Percentiles rank a stretch among this genome's conserved stretches.
Conservation (phyloP, 1,140 invertebrate species). For the Brachionus calyciflorus region DNA sequence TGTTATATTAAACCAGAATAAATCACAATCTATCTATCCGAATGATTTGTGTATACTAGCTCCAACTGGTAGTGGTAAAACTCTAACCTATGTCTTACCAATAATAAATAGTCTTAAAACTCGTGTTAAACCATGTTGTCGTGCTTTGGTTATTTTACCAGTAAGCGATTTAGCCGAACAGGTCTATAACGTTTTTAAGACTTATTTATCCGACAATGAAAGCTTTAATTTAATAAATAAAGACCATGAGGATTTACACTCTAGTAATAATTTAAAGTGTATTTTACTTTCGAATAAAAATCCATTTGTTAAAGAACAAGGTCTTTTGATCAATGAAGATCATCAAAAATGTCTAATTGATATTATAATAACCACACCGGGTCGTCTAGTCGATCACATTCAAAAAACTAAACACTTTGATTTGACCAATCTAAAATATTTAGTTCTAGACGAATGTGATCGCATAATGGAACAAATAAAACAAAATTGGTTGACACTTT, state of each 20-base stretch:
- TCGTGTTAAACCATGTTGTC: constrained; percentile 60
- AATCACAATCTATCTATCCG: constrained; percentile 62
- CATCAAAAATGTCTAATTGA: constrained; percentile 65
- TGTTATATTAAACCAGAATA: constrained; percentile 2
- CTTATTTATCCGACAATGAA: constrained; percentile 69
- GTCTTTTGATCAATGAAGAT: constrained; percentile 69
- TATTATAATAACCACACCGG: constrained; percentile 87
- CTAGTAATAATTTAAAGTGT: constrained; percentile 9
- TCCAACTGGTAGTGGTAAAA: constrained; percentile 96
- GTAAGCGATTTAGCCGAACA: constrained; percentile 85
- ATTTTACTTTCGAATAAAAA: constrained; percentile 68
- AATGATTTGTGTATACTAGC: constrained; percentile 92
- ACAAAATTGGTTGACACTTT: constrained; percentile 79
- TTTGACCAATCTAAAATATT: constrained; percentile 73
- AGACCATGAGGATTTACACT: neutral
- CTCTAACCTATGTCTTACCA: constrained; percentile 85
- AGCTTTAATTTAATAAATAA: neutral
- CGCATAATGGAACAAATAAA: constrained; percentile 83
- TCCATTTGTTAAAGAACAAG: constrained; percentile 73
- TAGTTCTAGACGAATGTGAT: constrained; percentile 92
- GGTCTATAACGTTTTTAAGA: constrained; percentile 74
- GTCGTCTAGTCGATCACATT: constrained; percentile 85
- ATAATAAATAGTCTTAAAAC: constrained; percentile 69
- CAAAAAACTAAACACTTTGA: constrained; percentile 80
- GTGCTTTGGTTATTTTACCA: constrained; percentile 82